Evolutionary conservation across 2,797 vertebrate genomes (phyloP), one percentile per base, ranked within the genome.

Genomic region (Periophthalmus magnuspinnatus): DNA sequence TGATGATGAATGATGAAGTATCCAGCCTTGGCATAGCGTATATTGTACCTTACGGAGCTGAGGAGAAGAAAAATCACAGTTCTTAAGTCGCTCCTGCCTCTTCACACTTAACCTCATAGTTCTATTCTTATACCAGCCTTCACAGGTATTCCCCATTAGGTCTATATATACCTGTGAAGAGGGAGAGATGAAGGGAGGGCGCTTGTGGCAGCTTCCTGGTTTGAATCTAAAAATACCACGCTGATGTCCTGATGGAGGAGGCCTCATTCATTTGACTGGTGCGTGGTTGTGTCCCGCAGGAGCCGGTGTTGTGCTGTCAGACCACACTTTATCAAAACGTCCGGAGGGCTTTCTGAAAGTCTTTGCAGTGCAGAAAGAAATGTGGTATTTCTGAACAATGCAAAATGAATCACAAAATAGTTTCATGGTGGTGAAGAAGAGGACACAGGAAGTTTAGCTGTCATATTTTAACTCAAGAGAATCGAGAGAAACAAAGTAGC

Each of bases 111-210:
- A 64, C 24, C 14, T 59, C 33, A 63, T 66, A 13, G 56, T 64
- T 80, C 65, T 87, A 77, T 79, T 78, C 69, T 69, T 65, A 69
- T 6, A 19, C 50, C 21, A 6, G 36, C n/a, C 38, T 67, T 73
- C 66, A 65, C 71, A 69, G 75, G 74, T 81, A 65, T 78, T 74
- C 77, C 69, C 79, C 75, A 81, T 82, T 85, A 72, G 72, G 80
- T 80, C 41, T 73, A 50, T 83, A 79, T 85, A 47, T 83, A 77
- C 83, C 79, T 79, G 66, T 77, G 64, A 69, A 69, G 61, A 33
- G 64, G 78, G 75, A 58, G 70, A 76, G 72, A 87, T 88, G 77
- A 84, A 82, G 83, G 68, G 38, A 61, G 63, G 19, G 28, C n/a
- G 57, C 50, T 69, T 67, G 61, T 59, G 14, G n/a, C 65, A 60